phyloP scores from a whole-genome alignment of 2,888 invertebrate genomes.

The Pseudeuparius sepicola region DNA sequence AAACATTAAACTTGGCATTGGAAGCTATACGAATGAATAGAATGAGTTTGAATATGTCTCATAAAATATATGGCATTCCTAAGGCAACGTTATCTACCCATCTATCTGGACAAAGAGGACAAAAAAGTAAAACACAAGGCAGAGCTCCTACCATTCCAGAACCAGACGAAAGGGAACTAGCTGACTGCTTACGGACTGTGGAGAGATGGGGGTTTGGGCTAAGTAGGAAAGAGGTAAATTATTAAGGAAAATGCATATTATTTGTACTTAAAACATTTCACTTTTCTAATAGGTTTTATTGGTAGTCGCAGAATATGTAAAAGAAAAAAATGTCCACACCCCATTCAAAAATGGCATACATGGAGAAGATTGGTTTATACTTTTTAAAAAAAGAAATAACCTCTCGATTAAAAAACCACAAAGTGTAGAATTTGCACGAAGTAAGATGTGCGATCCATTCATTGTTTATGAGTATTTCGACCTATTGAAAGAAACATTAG shows the following conservation, averaged over 20 bases:
- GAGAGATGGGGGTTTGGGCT: too few relatives aligned
- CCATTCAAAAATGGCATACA: slow-evolving; percentile 25
- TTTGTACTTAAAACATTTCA: too few relatives aligned
- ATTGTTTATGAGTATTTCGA: slow-evolving; percentile 21
- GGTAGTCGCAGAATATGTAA: slow-evolving; percentile 22
- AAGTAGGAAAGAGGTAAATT: too few relatives aligned
- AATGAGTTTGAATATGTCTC: slow-evolving; percentile 11
- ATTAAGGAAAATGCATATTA: too few relatives aligned
- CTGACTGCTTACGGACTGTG: too few relatives aligned
- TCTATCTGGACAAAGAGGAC: slow-evolving; percentile 19
- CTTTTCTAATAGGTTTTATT: slow-evolving; percentile 24
- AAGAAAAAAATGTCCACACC: slow-evolving; percentile 23
- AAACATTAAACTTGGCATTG: too few relatives aligned
- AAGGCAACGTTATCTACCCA: slow-evolving; percentile 19
- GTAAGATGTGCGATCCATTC: slow-evolving; percentile 25
- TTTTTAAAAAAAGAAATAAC: slow-evolving; percentile 24
- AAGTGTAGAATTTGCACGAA: slow-evolving; percentile 29
- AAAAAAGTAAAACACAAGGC: slow-evolving; percentile 16
- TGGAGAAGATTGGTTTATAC: slow-evolving; percentile 25
- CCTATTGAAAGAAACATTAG: slow-evolving; percentile 16
- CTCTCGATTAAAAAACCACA: slow-evolving; percentile 32
- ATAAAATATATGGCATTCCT: slow-evolving; percentile 21
- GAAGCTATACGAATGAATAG: too few relatives aligned
- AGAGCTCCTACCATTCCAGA: slow-evolving; percentile 23
- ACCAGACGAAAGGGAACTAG: too few relatives aligned